phyloP scores from a whole-genome alignment of 2,113 vertebrate genomes.

The Lepus europaeus region DNA sequence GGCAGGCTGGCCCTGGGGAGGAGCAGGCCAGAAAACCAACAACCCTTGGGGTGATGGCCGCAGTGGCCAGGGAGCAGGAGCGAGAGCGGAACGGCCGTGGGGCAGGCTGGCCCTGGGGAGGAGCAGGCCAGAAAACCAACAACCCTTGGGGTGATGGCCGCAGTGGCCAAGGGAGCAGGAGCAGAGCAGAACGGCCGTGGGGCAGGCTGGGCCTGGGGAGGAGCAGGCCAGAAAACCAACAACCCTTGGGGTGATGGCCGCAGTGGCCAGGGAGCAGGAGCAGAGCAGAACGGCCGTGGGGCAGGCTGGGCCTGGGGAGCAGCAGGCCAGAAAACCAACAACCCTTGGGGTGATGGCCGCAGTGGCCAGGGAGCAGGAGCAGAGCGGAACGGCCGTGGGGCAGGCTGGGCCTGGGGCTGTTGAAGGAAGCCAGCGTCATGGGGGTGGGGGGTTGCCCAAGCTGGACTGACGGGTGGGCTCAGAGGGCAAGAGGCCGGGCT shows the following conservation, averaged over 20 bases:
- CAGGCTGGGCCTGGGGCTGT: no score
- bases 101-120: not conserved
- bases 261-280: fast-evolving
- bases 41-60: not conserved
- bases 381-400: not conserved
- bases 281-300: no score
- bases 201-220: not conserved
- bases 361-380: no score
- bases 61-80: not conserved
- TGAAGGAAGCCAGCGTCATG: no score
- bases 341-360: no score
- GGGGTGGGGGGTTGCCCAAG: not conserved
- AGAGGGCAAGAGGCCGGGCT: fast-evolving
- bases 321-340: no score
- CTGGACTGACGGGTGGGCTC: fast-evolving
- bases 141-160: not conserved
- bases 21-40: not conserved
- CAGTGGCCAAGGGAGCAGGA: not conserved
- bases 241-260: not conserved
- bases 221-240: not conserved
- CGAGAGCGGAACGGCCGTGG: not conserved
- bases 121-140: not conserved
- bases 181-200: not conserved
- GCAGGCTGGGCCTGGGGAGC: no score
- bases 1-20: not conserved